Evolutionary conservation across 2,888 invertebrate species (phyloP).

Genomic region (Luperina testacea): DNA sequence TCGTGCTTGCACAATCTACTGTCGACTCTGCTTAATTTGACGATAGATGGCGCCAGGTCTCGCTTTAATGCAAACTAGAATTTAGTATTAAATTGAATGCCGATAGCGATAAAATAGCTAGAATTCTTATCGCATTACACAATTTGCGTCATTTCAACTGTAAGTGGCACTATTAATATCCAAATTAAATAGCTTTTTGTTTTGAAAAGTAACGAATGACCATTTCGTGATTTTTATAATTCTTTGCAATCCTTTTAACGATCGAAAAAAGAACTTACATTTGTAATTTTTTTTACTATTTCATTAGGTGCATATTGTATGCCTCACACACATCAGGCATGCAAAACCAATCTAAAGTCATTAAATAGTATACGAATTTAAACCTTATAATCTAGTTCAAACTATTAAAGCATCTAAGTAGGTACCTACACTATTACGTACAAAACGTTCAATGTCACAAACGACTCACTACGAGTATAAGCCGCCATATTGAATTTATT

Average conservation of each 20-base stretch:
- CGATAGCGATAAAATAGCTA: conserved; percentile 29
- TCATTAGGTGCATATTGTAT: not conserved
- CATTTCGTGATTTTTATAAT: not conserved
- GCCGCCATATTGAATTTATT: conserved; percentile 67
- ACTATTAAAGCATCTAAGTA: conserved; percentile 27
- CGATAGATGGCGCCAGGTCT: conserved; percentile 58
- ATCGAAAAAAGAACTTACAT: not conserved
- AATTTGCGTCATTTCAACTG: conserved; percentile 46
- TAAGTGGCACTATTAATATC: conserved; percentile 22
- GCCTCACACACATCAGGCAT: not conserved
- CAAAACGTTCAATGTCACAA: conserved; percentile 66
- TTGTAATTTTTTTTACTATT: no score
- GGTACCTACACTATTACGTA: conserved; percentile 53
- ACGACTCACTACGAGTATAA: conserved; percentile 44
- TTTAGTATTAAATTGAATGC: not conserved
- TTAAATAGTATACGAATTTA: not conserved
- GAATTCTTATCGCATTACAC: conserved; percentile 35
- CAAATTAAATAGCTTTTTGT: not conserved
- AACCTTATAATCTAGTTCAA: conserved; percentile 2
- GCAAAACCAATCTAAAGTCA: not conserved
- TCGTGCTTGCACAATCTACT: conserved; percentile 61
- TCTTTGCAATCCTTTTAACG: not conserved
- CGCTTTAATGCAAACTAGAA: conserved; percentile 9
- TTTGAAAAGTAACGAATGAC: not conserved
- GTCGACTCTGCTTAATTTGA: conserved; percentile 43